Evolutionary conservation across 2,888 invertebrate genomes (phyloP).

Genomic region (Chelonus formosanus): DNA sequence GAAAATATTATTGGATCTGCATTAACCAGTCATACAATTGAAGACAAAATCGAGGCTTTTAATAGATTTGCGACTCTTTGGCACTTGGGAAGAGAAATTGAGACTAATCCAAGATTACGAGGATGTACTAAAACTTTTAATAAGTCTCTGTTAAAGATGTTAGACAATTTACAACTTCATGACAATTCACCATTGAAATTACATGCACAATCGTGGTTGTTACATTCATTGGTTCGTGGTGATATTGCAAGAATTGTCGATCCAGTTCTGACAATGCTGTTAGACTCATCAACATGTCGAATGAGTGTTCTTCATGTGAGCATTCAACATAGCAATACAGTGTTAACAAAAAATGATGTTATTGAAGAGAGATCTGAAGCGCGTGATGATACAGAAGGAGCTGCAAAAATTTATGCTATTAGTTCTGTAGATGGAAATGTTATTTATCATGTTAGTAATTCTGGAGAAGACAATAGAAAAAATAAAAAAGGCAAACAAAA

Average conservation of each 20-base stretch:
- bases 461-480: constrained; percentile 57
- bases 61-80: constrained; percentile 76
- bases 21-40: constrained; percentile 64
- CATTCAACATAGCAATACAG: constrained; percentile 68
- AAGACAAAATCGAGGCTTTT: constrained; percentile 69
- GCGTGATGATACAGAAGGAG: constrained; percentile 57
- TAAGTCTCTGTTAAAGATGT: constrained; percentile 76
- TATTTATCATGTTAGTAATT: constrained; percentile 70
- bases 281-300: constrained; percentile 82
- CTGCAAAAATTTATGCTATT: constrained; percentile 78
- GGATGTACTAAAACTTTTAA: constrained; percentile 70
- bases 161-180: constrained; percentile 73
- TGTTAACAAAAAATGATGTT: constrained; percentile 49
- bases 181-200: constrained; percentile 70
- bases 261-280: constrained; percentile 77
- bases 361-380: constrained; percentile 34
- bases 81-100: constrained; percentile 80
- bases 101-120: constrained; percentile 66
- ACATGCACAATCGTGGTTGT: constrained; percentile 79
- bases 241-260: constrained; percentile 82
- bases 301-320: constrained; percentile 81
- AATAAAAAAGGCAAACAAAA: constrained; percentile 52
- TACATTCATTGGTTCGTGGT: constrained; percentile 76
- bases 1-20: constrained; percentile 74
- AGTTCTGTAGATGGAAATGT: constrained; percentile 85